phyloP scores from a whole-genome alignment of 2,797 vertebrate genomes.

The Gymnothorax javanicus region DNA sequence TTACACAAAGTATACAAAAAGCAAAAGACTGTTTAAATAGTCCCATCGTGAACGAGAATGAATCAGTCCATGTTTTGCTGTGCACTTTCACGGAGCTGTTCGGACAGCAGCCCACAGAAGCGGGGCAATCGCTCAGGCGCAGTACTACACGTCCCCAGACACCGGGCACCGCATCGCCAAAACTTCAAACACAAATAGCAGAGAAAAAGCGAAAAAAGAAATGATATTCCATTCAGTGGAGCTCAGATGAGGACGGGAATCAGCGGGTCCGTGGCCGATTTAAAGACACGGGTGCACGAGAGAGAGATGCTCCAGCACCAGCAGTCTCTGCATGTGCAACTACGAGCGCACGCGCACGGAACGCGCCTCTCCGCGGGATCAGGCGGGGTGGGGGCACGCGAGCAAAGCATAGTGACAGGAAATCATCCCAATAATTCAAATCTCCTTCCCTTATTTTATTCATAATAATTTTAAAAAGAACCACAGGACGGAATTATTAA shows the following conservation, averaged over 20 bases:
- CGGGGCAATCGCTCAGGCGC: conserved; percentile 28
- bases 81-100: conserved; percentile 27
- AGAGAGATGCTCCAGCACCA: background rate
- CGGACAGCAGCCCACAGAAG: background rate
- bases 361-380: background rate
- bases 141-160: conserved; percentile 35
- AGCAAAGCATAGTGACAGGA: background rate
- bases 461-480: background rate
- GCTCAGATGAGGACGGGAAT: background rate
- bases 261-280: background rate
- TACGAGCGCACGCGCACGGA: background rate
- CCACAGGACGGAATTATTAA: too few species aligned
- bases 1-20: conserved; percentile 36
- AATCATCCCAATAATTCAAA: background rate
- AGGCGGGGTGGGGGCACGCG: background rate
- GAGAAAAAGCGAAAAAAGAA: background rate
- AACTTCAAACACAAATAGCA: conserved; percentile 37
- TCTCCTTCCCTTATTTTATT: background rate
- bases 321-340: background rate
- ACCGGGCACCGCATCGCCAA: background rate
- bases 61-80: conserved; percentile 47
- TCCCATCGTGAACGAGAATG: conserved; percentile 49
- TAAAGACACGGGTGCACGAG: background rate
- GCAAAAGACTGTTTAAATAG: conserved; percentile 48
- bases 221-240: conserved; percentile 24